Percentiles rank a stretch among this genome's conserved stretches.
These are phyloP conservation scores for Trichechus manatus DNA, from an alignment of 2,113 vertebrate species.

Conservation along the genomic window DNA sequence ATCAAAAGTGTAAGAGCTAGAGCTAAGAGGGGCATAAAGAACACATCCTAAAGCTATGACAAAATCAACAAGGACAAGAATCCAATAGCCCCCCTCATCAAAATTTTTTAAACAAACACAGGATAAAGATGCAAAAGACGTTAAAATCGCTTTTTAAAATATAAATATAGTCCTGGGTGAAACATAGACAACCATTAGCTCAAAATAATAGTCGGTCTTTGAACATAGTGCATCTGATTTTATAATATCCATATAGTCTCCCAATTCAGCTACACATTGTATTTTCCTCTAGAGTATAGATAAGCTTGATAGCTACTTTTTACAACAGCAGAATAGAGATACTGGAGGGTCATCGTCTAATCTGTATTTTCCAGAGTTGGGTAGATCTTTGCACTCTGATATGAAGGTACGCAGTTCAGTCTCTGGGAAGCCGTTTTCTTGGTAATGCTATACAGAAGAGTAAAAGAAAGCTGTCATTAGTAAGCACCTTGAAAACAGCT, in stretches of 20 bases:
- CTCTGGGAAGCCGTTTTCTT: conserved; percentile 91
- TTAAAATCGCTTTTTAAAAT: conserved; percentile 53
- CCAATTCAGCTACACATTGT: background rate
- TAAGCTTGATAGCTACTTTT: conserved; percentile 80
- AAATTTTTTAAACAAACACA: background rate
- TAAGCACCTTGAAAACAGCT: conserved; percentile 9
- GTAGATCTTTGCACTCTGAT: conserved; percentile 92
- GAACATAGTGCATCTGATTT: background rate
- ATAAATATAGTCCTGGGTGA: conserved; percentile 10
- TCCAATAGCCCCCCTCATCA: background rate
- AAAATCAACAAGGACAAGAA: conserved; percentile 39
- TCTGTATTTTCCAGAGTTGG: conserved; percentile 92
- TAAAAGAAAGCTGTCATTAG: background rate
- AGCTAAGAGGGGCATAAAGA: background rate
- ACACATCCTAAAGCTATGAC: background rate
- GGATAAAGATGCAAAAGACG: conserved; percentile 23
- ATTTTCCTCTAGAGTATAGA: background rate
- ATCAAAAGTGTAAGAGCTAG: background rate
- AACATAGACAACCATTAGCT: background rate
- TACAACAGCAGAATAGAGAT: conserved; percentile 89
- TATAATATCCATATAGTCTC: conserved; percentile 6
- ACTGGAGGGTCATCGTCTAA: conserved; percentile 86
- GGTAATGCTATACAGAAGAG: conserved; percentile 89
- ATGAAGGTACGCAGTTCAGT: conserved; percentile 93
- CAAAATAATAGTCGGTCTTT: conserved; percentile 9